Evolutionary conservation across 2,888 invertebrate species (phyloP).

Genomic region (Leptopilina drosophilae): DNA sequence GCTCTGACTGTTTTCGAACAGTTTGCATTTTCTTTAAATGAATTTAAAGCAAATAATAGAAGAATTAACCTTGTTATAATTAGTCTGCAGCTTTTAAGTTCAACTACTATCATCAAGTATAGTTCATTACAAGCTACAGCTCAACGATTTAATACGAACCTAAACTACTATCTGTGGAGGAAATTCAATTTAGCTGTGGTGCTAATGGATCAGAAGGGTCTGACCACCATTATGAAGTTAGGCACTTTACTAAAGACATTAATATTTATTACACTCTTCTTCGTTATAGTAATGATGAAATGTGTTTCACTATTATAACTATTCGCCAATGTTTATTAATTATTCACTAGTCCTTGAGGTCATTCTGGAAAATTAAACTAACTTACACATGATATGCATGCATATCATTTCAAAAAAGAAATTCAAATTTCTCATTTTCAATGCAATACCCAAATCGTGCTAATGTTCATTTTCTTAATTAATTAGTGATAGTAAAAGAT

Average conservation of each 20-base stretch:
- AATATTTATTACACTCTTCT: constrained; percentile 34
- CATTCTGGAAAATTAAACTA: neutral
- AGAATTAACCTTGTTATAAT: neutral
- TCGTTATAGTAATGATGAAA: constrained; percentile 16
- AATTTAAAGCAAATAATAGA: neutral
- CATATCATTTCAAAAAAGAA: neutral
- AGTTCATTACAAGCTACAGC: constrained; percentile 65
- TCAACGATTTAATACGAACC: constrained; percentile 70
- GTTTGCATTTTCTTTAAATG: no score
- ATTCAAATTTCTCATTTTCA: neutral
- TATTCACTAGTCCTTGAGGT: neutral
- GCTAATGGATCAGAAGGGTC: constrained; percentile 67
- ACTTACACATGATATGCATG: neutral
- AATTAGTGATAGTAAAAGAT: no score
- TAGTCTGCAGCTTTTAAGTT: constrained; percentile 64
- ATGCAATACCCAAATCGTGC: no score
- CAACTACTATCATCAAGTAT: constrained; percentile 56
- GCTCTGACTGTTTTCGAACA: no score
- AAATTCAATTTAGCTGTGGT: constrained; percentile 69
- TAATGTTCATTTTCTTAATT: no score
- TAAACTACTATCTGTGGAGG: constrained; percentile 57
- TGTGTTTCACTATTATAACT: neutral
- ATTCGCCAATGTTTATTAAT: constrained; percentile 11
- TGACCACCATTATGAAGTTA: constrained; percentile 53
- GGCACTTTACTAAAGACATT: constrained; percentile 40